These are phyloP conservation scores for Adrianichthys oophorus DNA, from an alignment of 2,797 vertebrate genomes.

Conservation along the genomic window DNA sequence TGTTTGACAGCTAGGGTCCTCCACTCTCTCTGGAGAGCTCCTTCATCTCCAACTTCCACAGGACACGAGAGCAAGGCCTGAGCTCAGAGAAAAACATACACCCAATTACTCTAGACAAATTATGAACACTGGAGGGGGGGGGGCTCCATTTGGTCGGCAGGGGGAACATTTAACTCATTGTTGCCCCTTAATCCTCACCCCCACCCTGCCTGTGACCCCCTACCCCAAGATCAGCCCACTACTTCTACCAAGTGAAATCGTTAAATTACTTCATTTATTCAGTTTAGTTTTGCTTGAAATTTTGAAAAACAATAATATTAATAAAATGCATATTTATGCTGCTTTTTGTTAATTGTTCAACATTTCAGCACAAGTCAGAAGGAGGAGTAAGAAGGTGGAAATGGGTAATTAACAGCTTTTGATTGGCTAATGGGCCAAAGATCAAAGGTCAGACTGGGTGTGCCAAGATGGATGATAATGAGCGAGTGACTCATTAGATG, in stretches of 20 bases:
- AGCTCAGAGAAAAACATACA: conserved; percentile 32
- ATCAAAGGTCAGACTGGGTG: conserved; percentile 54
- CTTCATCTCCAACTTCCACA: conserved; percentile 73
- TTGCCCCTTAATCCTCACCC: conserved; percentile 69
- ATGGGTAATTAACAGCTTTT: conserved; percentile 4
- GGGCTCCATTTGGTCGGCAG: conserved; percentile 69
- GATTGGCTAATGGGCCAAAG: conserved; percentile 13
- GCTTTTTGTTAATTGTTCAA: too few relatives aligned
- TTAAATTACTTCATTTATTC: background rate
- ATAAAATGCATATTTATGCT: too few relatives aligned
- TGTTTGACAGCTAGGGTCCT: conserved; percentile 82
- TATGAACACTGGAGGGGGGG: conserved; percentile 70
- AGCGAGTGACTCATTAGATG: conserved; percentile 59
- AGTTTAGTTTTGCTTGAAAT: background rate
- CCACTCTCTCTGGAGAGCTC: conserved; percentile 73
- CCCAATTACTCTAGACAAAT: conserved; percentile 76
- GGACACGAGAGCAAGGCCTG: conserved; percentile 53
- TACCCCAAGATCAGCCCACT: conserved; percentile 10
- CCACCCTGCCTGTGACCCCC: conserved; percentile 60
- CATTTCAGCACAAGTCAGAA: background rate
- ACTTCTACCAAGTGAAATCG: background rate
- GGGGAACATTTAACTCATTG: conserved; percentile 78
- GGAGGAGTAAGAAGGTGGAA: conserved; percentile 1
- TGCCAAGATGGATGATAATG: conserved; percentile 40
- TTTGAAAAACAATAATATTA: background rate